Base-by-base conservation (phyloP, 1,140 invertebrate species). In the Procambarus virginalis region DNA sequence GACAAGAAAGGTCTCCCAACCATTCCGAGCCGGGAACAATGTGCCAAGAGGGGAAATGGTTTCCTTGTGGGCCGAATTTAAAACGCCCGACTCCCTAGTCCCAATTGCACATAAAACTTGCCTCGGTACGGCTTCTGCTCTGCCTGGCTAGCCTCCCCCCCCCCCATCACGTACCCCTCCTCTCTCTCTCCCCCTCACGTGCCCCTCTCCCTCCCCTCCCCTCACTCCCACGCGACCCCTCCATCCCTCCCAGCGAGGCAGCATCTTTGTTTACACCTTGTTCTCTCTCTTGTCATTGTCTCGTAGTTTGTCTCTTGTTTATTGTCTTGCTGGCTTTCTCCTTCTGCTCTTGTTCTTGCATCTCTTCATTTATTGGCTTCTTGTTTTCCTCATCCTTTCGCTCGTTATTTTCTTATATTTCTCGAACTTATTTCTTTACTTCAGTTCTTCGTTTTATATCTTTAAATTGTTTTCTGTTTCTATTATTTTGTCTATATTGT, bases 71-170 rank as follows among this genome's bases (percentile, higher is more conserved):
- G 55, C 82, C 84, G 79, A 91, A 86, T 91, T 91, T 91, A 91
- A 91, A 91, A 86, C 78, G 83, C 78, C 78, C 84, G 49, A 55
- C 84, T 76, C 46, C 55, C 58, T 86, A 86, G 84, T 91, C 89
- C 89, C 89, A 86, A 91, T 91, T 91, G 84, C 89, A 82, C 89
- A 91, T 91, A 91, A 91, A 91, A 91, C 89, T 91, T 86, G n/a
- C 34, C 84, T 73, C 77, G 51, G 64, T n/a, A 48, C 51, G 10
- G 58, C 48, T 51, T 22, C 58, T 22, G n/a, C 73, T 48, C 75
- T 76, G 14, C 75, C 58, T 64, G 20, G n/a, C 68, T 48, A 45
- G 20, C 45, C 22, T 48, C 82, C 70, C 46, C 1, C n/a, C 22
- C 22, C 2, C 45, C 34, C 17, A 20, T 14, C 68, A 73, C 82